phyloP scores from a whole-genome alignment of 2,113 vertebrate species.

The Campylomormyrus numenius region DNA sequence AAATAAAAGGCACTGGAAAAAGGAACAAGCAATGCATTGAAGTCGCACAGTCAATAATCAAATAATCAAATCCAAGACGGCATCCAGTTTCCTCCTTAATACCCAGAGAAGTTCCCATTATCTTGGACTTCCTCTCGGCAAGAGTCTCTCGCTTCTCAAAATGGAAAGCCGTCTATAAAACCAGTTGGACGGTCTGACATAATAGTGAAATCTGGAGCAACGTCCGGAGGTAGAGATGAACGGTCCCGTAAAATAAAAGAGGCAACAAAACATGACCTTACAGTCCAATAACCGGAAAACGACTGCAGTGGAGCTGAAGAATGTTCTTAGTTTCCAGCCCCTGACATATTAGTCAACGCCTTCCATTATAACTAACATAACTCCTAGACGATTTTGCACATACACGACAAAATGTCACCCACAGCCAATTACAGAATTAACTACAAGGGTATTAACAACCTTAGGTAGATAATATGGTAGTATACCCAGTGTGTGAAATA shows the following conservation, averaged over 20 bases:
- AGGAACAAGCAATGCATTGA: neutral
- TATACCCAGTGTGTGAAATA: neutral
- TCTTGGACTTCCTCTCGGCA: neutral
- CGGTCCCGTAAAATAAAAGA: neutral
- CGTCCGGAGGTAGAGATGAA: neutral
- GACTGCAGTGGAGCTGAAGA: neutral
- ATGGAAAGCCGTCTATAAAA: conserved; percentile 11
- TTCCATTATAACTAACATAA: neutral
- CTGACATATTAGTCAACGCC: neutral
- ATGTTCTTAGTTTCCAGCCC: neutral
- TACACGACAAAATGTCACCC: neutral
- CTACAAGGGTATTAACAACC: neutral
- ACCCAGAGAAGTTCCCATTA: neutral
- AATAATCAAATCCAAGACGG: conserved; percentile 10
- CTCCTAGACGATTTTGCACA: neutral
- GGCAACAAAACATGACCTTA: neutral
- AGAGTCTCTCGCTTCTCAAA: neutral
- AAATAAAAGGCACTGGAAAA: neutral
- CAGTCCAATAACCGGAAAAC: neutral
- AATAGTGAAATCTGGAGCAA: neutral
- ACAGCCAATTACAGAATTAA: neutral
- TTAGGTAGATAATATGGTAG: neutral
- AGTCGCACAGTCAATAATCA: neutral
- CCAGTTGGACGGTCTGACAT: neutral
- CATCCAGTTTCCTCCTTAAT: conserved; percentile 14